These are phyloP conservation scores for Pseudomyrmex cubaensis DNA, from an alignment of 1,140 invertebrate species.

Conservation along the genomic window DNA sequence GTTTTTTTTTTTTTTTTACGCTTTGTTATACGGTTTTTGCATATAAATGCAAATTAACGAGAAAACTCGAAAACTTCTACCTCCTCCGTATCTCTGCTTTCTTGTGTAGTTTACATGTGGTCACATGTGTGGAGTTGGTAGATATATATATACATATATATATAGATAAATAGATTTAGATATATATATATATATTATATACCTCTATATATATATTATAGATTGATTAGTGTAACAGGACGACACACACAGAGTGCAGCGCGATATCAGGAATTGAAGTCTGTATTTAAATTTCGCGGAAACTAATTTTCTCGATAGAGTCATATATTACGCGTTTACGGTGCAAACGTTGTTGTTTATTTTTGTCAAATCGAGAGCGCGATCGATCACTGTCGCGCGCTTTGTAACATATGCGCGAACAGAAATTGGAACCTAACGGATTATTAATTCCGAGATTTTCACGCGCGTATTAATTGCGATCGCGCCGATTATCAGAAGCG, in stretches of 20 bases:
- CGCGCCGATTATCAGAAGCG: slow-evolving; percentile 3
- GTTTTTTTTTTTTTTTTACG: not conserved
- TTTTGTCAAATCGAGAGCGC: not conserved
- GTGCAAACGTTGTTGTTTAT: too few species aligned
- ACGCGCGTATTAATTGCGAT: slow-evolving; percentile 2
- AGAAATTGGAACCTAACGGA: too few species aligned
- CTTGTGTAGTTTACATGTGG: slow-evolving; percentile 10
- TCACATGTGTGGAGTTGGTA: slow-evolving; percentile 24
- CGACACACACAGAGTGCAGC: too few species aligned
- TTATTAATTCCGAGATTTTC: not conserved
- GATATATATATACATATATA: slow-evolving; percentile 23
- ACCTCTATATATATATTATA: too few species aligned
- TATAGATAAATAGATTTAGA: not conserved
- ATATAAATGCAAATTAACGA: not conserved
- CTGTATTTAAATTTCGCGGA: too few species aligned
- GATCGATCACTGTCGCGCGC: not conserved
- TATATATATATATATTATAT: not conserved
- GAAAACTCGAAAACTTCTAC: not conserved
- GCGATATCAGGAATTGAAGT: slow-evolving; percentile 18
- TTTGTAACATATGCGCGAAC: not conserved
- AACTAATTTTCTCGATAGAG: too few species aligned
- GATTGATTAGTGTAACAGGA: too few species aligned
- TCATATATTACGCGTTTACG: too few species aligned
- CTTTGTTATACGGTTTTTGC: too few species aligned
- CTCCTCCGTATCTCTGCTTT: slow-evolving; percentile 26